A percentile compares a stretch with the other conserved stretches of the same genome.
phyloP scores from a whole-genome alignment of 2,888 invertebrate species.

The Apodemia zela region DNA sequence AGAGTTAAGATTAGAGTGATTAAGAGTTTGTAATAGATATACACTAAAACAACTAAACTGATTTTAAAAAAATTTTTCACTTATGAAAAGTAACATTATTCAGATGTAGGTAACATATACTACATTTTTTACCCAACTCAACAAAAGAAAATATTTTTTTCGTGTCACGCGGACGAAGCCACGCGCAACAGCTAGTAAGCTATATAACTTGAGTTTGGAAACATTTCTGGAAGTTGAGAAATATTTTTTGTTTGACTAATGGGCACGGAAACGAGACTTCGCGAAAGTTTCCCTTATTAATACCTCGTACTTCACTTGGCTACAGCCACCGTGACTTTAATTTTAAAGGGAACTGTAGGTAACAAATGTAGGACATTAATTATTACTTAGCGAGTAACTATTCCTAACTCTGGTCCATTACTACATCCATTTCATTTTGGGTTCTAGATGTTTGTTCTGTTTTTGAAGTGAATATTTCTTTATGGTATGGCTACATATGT shows the following conservation, averaged over 20 bases:
- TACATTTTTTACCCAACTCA: no score
- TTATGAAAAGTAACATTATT: no score
- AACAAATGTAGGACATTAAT: constrained; percentile 19
- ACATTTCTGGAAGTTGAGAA: constrained; percentile 65
- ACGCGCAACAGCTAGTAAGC: no score
- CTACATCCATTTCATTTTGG: neutral
- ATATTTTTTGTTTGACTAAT: constrained; percentile 78
- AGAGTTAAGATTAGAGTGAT: no score
- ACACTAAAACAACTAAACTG: no score
- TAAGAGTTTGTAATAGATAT: no score
- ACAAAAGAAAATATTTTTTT: no score
- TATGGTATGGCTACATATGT: no score
- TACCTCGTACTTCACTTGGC: constrained; percentile 29
- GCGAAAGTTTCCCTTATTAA: constrained; percentile 71
- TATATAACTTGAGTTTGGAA: constrained; percentile 70
- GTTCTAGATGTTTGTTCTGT: neutral
- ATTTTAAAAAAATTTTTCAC: no score
- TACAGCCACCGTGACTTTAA: constrained; percentile 18
- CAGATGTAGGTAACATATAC: no score
- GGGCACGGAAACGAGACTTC: constrained; percentile 70
- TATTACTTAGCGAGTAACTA: constrained; percentile 6
- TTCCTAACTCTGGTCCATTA: neutral
- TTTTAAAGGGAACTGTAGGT: constrained; percentile 9
- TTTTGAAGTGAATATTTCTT: no score
- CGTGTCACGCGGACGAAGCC: no score